Evolutionary conservation across 2,888 invertebrate genomes (phyloP), one percentile per base, ranked within the genome.

Genomic region (Thera britannica): DNA sequence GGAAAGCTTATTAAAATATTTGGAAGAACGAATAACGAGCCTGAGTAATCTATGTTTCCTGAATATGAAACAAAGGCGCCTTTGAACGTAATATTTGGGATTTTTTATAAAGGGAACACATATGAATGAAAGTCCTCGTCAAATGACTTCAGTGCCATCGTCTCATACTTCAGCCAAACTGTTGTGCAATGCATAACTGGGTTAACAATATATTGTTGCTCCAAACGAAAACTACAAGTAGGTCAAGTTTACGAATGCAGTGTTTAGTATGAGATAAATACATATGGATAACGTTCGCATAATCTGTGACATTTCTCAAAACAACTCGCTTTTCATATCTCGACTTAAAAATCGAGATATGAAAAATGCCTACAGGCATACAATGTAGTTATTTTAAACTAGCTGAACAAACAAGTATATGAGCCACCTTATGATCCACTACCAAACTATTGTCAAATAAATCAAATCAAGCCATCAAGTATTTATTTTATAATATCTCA

Each of bases 141-240:
- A 85, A 77, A 83, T 76, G 76, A 82, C 84, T 85, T 80, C 76
- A 81, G 51, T 49, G 61, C 2, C 61, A 58, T 61, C 7, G 48
- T 75, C 75, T 79, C 69, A 78, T 76, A 80, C 81, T 71, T 83
- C 84, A 82, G 79, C 81, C 83, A 83, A 81, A 68, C 79, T 70
- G 77, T 89, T 88, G 87, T 81, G 88, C 83, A 90, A 90, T 81
- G 82, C 86, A 87, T 85, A 86, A 87, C 86, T 86, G 81, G 83
- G 86, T 85, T 84, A 83, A 82, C 83, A 75, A 70, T 79, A 77
- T 83, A 87, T 86, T 88, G 87, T 88, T 87, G 81, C 72, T 70
- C 73, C 72, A 75, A 75, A 73, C 65, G 70, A 59, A 36, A 48
- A 56, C 46, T 9, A 78, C 72, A 90, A 82, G 75, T 86, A 75